phyloP scores from a whole-genome alignment of 2,797 vertebrate genomes.

The Australoheros facetus region DNA sequence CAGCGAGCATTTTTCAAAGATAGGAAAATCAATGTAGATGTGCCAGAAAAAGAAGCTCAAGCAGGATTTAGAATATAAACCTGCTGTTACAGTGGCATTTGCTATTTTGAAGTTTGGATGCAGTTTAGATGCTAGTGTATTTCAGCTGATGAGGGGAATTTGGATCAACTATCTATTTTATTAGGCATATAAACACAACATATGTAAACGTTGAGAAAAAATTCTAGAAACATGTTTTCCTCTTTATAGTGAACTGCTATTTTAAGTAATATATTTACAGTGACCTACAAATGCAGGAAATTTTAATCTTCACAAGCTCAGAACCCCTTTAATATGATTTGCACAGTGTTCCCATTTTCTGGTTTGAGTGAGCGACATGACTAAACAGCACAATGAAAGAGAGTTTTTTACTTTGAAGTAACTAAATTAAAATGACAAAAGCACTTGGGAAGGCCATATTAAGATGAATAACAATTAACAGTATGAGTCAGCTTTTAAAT shows the following conservation, averaged over 20 bases:
- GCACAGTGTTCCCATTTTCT: conserved; percentile 9
- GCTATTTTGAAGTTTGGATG: conserved; percentile 9
- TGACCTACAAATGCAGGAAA: not conserved
- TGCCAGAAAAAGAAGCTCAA: conserved; percentile 10
- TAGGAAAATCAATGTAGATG: conserved; percentile 36
- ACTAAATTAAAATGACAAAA: conserved; percentile 56
- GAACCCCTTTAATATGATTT: not conserved
- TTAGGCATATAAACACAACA: not conserved
- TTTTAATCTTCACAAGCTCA: conserved; percentile 9
- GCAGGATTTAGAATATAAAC: conserved; percentile 40
- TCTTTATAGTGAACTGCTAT: not conserved
- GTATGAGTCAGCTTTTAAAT: conserved; percentile 50
- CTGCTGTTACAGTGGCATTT: conserved; percentile 16
- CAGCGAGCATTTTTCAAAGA: conserved; percentile 50
- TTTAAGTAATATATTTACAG: not conserved
- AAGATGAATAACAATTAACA: conserved; percentile 60
- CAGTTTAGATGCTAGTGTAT: conserved; percentile 11
- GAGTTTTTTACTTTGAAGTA: conserved; percentile 46
- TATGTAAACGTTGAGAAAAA: not conserved
- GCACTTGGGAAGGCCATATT: conserved; percentile 43
- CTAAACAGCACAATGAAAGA: conserved; percentile 23
- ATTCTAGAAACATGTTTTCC: not conserved
- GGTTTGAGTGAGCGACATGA: conserved; percentile 14
- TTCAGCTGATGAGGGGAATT: conserved; percentile 12
- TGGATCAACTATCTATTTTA: not conserved